Percentiles rank a stretch among this genome's conserved stretches.
phyloP scores from a whole-genome alignment of 1,140 invertebrate genomes.

The Cydia fagiglandana region DNA sequence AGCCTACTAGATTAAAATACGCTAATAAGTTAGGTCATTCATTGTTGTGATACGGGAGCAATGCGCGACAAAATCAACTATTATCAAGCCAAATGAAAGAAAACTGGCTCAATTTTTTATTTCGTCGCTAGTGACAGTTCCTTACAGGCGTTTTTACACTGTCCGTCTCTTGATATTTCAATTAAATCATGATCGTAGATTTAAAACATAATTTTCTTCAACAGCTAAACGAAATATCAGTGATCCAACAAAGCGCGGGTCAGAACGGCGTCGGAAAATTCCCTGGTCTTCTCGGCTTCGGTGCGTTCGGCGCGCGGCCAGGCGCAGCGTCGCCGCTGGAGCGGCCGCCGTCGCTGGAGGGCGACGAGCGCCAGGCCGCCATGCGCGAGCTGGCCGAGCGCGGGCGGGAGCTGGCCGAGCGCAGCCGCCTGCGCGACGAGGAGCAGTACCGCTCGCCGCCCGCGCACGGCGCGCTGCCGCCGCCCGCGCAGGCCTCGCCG shows the following conservation, averaged over 20 bases:
- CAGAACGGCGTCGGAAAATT: constrained; percentile 81
- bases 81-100: too few species aligned
- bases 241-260: constrained; percentile 79
- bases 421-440: constrained; percentile 77
- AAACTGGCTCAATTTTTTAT: too few species aligned
- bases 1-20: too few species aligned
- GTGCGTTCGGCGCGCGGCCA: constrained; percentile 74
- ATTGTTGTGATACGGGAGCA: too few species aligned
- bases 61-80: too few species aligned
- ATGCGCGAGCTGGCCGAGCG: constrained; percentile 71
- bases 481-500: constrained; percentile 68
- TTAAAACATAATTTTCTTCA: neutral
- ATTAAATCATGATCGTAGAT: neutral
- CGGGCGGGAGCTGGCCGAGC: constrained; percentile 66
- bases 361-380: constrained; percentile 69
- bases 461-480: constrained; percentile 65
- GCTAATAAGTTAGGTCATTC: too few species aligned
- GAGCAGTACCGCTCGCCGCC: constrained; percentile 60
- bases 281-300: constrained; percentile 80
- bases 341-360: constrained; percentile 69
- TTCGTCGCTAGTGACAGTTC: too few species aligned
- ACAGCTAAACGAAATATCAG: constrained; percentile 82
- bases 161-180: too few species aligned
- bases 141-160: too few species aligned
- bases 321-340: constrained; percentile 73